Evolutionary conservation across 2,797 vertebrate species (phyloP), one percentile per base, ranked within the genome.

Genomic region (Nannoperca obscura): DNA sequence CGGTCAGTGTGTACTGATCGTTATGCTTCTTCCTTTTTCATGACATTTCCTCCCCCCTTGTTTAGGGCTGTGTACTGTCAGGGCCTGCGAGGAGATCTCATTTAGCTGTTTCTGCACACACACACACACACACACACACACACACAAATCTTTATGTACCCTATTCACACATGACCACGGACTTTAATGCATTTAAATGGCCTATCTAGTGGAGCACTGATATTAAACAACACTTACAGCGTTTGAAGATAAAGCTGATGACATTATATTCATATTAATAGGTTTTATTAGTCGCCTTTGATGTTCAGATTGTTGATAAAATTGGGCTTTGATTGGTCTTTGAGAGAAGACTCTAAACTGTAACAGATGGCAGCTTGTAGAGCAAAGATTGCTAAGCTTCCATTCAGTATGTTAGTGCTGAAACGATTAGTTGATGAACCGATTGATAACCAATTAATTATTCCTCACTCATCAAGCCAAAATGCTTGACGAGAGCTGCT

Each of bases 11-110:
- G 78, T 78, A 73, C 75, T 83, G 65, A 55, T 69, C 60, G 58
- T 62, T 76, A 62, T 87, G 86, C 88, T 90, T 91, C 90, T 89
- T 88, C 86, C 77, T 82, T 86, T 91, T 92, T 89, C 81, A 76
- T 85, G 77, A 88, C 78, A 32, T 86, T 86, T 89, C 76, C 77
- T 82, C 69, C 74, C 75, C 79, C 8, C 36, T 81, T 82, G 89
- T 83, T 74, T 55, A 7, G 72, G 62, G 59, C 46, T 42, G 40
- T 83, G 89, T 86, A 70, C 87, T 77, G 71, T 80, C 66, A 67
- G 70, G 20, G 71, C 76, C 71, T 44, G 38, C 53, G 65, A 78
- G 67, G 67, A 82, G 78, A 74, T 79, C 59, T 74, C 82, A 84
- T 79, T 85, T 75, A 85, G 78, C 22, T 20, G 27, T 27, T 55